Evolutionary conservation across 2,888 invertebrate genomes (phyloP), one percentile per base, ranked within the genome.

Genomic region (Trichopoda pennipes): DNA sequence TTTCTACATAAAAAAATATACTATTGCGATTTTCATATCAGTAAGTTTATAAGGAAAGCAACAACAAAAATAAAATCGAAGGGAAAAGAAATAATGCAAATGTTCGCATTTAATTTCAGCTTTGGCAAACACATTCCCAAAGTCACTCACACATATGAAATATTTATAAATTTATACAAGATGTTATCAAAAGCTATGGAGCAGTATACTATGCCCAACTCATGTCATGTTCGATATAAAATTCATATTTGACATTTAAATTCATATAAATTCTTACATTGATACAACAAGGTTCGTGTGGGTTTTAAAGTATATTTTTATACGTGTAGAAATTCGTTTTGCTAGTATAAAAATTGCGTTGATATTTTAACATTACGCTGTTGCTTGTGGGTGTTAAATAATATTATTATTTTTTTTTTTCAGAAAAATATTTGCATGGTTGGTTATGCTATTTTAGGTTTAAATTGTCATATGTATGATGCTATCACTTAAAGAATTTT

Each of bases 11-110:
- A 32, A 69, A n/a, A n/a, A 44, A 17, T 44, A 56, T 28, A 35
- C 17, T 28, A 2, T 49, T 35, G 21, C 47, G 35, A 47, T 73
- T 73, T 77, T 69, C 58, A 63, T 77, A 81, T 73, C 72, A 81
- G 73, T 77, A 81, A 68, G 38, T 12, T 12, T 38, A 38, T 12
- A 58, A 79, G 51, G 64, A n/a, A n/a, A n/a, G n/a, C n/a, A n/a
- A n/a, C 32, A 49, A 38, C 44, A 47, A 47, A 58, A n/a, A 1
- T 3, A 38, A 55, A 55, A 53, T n/a, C 21, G 0, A 16, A 49
- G 21, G 38, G n/a, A 42, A 53, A 58, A 44, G 19, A 23, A 16
- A 55, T n/a, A n/a, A 55, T 63, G 17, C 21, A 49, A 69, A 63
- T 77, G 61, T 63, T 69, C 63, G 55, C 63, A 77, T 77, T 77